Evolutionary conservation across 2,797 vertebrate species (phyloP).

Genomic region (Kryptolebias ocellatus): DNA sequence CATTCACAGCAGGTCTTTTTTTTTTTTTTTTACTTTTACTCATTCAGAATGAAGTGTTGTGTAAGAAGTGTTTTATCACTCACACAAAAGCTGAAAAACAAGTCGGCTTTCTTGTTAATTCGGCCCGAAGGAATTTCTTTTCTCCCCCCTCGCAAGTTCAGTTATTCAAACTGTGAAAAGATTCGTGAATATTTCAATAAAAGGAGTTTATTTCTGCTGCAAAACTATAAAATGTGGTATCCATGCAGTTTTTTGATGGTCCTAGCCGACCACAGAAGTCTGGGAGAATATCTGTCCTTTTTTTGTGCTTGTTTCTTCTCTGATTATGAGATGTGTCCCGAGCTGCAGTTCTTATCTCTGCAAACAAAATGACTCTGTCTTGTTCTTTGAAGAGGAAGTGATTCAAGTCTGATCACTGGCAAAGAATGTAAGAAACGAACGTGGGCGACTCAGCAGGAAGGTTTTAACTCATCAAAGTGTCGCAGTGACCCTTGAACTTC

Average conservation of each 20-base stretch:
- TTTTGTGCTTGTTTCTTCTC: background rate
- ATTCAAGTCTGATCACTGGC: slow-evolving; percentile 56
- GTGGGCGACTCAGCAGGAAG: slow-evolving; percentile 37
- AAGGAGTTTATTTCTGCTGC: slow-evolving; percentile 33
- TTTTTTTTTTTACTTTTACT: background rate
- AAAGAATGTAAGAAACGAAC: slow-evolving; percentile 41
- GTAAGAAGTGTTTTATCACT: slow-evolving; percentile 8
- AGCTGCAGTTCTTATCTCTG: slow-evolving; percentile 36
- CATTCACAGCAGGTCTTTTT: slow-evolving; percentile 5
- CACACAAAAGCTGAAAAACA: slow-evolving; percentile 9
- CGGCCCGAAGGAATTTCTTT: background rate
- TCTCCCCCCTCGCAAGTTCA: background rate
- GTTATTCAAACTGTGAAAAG: slow-evolving; percentile 14
- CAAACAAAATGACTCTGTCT: slow-evolving; percentile 49
- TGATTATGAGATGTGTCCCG: slow-evolving; percentile 19
- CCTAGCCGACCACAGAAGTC: background rate
- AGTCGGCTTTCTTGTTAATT: background rate
- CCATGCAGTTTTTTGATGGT: background rate
- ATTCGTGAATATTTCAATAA: slow-evolving; percentile 17
- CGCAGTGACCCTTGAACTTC: slow-evolving; percentile 24
- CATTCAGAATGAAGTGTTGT: slow-evolving; percentile 8
- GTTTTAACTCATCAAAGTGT: slow-evolving; percentile 51
- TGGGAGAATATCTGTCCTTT: background rate
- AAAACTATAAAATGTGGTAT: slow-evolving; percentile 26
- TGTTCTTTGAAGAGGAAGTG: slow-evolving; percentile 49